Evolutionary conservation across 2,797 vertebrate species (phyloP).

Genomic region (Cossypha heuglini): DNA sequence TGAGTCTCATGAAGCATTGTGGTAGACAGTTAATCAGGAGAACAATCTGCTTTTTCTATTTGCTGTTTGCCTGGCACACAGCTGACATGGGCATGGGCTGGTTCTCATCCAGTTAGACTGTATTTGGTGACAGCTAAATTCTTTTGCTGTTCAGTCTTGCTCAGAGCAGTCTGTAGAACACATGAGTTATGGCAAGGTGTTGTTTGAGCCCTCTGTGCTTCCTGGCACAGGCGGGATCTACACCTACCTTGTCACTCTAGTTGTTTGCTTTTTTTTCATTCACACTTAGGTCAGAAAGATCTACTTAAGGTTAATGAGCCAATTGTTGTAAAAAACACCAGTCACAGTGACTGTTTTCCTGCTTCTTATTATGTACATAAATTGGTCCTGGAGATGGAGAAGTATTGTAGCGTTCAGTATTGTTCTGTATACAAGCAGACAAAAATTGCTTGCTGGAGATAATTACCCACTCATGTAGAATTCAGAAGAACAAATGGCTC

Average conservation of each 20-base stretch:
- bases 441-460: conserved; percentile 47
- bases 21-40: neutral
- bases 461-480: conserved; percentile 52
- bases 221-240: neutral
- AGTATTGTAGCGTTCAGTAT: neutral
- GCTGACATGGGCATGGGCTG: neutral
- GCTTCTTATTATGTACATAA: conserved; percentile 47
- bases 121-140: neutral
- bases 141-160: neutral
- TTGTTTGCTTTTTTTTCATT: neutral
- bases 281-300: conserved; percentile 27
- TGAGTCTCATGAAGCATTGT: neutral
- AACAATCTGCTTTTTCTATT: neutral
- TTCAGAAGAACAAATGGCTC: conserved; percentile 40
- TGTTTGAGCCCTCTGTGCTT: neutral
- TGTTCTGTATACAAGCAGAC: conserved; percentile 32
- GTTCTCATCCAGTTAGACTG: neutral
- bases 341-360: conserved; percentile 31
- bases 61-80: neutral
- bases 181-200: neutral
- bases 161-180: neutral
- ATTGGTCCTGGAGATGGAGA: conserved; percentile 34
- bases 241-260: neutral
- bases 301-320: conserved; percentile 56
- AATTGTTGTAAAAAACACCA: conserved; percentile 38